Conservation (phyloP, 2,888 invertebrate species). For the Ormyrus rosae region DNA sequence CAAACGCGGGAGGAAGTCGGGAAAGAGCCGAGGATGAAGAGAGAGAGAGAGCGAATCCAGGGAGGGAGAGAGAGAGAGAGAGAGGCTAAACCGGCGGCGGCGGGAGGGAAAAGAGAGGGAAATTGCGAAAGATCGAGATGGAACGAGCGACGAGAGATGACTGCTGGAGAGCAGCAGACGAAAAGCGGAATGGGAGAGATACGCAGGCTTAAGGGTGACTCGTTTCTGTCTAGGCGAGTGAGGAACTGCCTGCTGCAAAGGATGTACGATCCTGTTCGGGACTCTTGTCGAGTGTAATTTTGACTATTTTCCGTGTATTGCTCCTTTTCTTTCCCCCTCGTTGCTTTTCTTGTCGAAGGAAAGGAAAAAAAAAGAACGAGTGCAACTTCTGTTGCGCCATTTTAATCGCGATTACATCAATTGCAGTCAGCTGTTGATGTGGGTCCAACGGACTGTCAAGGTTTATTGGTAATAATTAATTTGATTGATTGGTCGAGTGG, state of each 20-base stretch:
- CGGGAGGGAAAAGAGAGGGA: slow-evolving; percentile 26
- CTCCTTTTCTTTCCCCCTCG: too few relatives aligned
- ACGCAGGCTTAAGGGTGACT: slow-evolving; percentile 6
- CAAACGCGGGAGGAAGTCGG: slow-evolving; percentile 2
- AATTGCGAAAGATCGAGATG: slow-evolving; percentile 33
- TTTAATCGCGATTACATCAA: too few relatives aligned
- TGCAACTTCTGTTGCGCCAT: too few relatives aligned
- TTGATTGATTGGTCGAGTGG: too few relatives aligned
- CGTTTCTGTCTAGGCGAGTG: not conserved
- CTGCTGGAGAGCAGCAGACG: not conserved
- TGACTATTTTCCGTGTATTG: too few relatives aligned
- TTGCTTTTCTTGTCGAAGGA: too few relatives aligned
- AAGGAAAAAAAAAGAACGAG: too few relatives aligned
- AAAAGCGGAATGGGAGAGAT: slow-evolving; percentile 9
- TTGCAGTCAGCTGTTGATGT: too few relatives aligned
- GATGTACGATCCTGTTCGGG: too few relatives aligned
- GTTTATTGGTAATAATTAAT: too few relatives aligned
- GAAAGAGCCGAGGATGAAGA: not conserved
- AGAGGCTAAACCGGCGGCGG: not conserved
- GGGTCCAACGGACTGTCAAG: too few relatives aligned
- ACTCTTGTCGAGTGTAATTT: too few relatives aligned
- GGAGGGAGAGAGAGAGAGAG: not conserved
- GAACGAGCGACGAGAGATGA: not conserved
- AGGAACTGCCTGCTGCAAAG: slow-evolving; percentile 14
- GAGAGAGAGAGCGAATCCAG: not conserved